A percentile compares a stretch with the other conserved stretches of the same genome.
These are phyloP conservation scores for Microctenopoma stevenorrisi DNA, from an alignment of 2,797 vertebrate species.

Conservation along the genomic window DNA sequence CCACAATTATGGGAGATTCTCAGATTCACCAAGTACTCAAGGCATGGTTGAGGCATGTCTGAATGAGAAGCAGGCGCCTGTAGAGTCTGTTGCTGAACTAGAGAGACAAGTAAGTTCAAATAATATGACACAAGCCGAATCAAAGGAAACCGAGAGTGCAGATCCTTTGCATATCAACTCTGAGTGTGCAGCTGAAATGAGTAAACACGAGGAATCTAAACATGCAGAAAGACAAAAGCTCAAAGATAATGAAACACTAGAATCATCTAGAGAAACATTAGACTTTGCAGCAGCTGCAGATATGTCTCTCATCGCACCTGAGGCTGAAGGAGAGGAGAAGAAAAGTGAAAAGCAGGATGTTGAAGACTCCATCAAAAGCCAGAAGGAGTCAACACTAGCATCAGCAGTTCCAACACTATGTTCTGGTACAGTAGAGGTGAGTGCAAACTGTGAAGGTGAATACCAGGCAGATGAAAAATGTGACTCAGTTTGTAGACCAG, in stretches of 20 bases:
- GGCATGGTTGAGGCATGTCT: conserved; percentile 35
- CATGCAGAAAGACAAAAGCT: conserved; percentile 27
- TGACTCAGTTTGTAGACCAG: conserved; percentile 13
- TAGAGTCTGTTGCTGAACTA: conserved; percentile 22
- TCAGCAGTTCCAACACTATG: conserved; percentile 29
- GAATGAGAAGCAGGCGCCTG: conserved; percentile 29
- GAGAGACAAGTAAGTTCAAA: conserved; percentile 33
- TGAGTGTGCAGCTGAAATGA: conserved; percentile 30
- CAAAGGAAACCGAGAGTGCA: conserved; percentile 23
- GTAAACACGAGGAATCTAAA: conserved; percentile 33
- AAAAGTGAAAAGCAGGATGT: conserved; percentile 23
- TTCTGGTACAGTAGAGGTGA: conserved; percentile 22
- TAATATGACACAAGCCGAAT: conserved; percentile 23
- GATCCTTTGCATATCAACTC: conserved; percentile 2
- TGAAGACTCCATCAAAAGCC: conserved; percentile 20
- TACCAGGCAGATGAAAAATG: conserved; percentile 15
- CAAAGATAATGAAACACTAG: conserved; percentile 17
- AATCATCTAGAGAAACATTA: conserved; percentile 32
- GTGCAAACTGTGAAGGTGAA: conserved; percentile 23
- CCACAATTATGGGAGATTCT: conserved; percentile 81
- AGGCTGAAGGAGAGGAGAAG: neutral
- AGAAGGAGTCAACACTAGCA: conserved; percentile 31
- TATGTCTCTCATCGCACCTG: conserved; percentile 1
- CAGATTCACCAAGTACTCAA: conserved; percentile 45
- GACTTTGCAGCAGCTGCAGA: conserved; percentile 16